A percentile compares a stretch with the other conserved stretches of the same genome.
phyloP scores from a whole-genome alignment of 2,113 vertebrate species.

The Rousettus leschenaultii region DNA sequence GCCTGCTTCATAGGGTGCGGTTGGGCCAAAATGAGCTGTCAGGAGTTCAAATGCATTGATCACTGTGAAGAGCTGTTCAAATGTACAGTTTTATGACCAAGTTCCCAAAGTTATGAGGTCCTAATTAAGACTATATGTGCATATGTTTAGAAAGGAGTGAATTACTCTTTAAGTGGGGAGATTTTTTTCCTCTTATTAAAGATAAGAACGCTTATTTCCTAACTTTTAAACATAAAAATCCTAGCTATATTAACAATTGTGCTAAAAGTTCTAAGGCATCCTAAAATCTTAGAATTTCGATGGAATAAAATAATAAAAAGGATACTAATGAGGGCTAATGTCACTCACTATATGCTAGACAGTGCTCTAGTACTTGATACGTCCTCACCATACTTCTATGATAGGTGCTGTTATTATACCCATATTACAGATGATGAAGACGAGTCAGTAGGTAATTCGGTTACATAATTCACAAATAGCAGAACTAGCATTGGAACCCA shows the following conservation, averaged over 20 bases:
- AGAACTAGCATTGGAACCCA: background rate
- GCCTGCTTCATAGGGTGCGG: background rate
- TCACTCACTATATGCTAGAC: background rate
- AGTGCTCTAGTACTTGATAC: background rate
- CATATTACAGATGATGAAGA: background rate
- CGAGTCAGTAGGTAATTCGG: background rate
- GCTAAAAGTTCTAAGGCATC: background rate
- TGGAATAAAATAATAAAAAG: background rate
- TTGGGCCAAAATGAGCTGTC: background rate
- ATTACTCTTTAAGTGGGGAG: background rate
- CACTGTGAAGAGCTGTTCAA: background rate
- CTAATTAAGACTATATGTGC: background rate
- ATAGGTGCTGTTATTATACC: background rate
- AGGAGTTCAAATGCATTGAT: background rate
- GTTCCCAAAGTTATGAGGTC: background rate
- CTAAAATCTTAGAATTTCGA: background rate
- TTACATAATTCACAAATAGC: background rate
- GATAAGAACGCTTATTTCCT: background rate
- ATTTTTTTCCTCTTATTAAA: background rate
- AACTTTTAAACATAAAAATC: conserved; percentile 30
- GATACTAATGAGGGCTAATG: background rate
- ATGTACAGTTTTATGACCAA: background rate
- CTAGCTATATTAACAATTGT: background rate
- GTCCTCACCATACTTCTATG: background rate
- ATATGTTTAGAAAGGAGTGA: background rate